phyloP scores from a whole-genome alignment of 1,140 invertebrate species.

The Contarinia nasturtii region DNA sequence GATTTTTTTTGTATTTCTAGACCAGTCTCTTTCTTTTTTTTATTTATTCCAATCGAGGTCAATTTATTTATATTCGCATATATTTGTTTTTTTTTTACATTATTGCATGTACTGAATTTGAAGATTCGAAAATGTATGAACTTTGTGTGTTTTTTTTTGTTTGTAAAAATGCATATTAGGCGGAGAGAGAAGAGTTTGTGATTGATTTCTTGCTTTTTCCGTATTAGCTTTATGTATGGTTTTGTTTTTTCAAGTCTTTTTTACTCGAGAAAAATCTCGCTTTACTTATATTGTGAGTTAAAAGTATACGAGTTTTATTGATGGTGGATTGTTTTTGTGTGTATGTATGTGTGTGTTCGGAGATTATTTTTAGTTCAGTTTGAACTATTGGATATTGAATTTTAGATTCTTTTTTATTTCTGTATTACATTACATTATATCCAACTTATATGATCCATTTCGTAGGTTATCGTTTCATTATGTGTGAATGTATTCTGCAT shows the following conservation, averaged over 20 bases:
- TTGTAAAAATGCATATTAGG: slow-evolving; percentile 7
- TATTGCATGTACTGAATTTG: too few species aligned
- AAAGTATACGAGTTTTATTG: slow-evolving; percentile 10
- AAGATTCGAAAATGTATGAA: too few species aligned
- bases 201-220: slow-evolving; percentile 8
- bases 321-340: slow-evolving; percentile 8
- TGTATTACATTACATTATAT: neutral
- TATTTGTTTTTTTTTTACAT: too few species aligned
- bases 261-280: slow-evolving; percentile 20
- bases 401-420: neutral
- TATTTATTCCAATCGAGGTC: too few species aligned
- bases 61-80: too few species aligned
- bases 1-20: neutral
- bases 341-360: slow-evolving; percentile 14
- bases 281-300: slow-evolving; percentile 15
- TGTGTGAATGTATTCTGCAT: neutral
- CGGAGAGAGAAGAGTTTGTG: slow-evolving; percentile 12
- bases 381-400: neutral
- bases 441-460: neutral
- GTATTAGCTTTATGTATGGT: slow-evolving; percentile 9
- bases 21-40: too few species aligned
- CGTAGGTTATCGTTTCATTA: too few species aligned
- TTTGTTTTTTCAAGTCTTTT: slow-evolving; percentile 6
- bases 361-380: slow-evolving; percentile 5
- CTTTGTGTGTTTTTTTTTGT: slow-evolving; percentile 1